Percentiles rank a stretch among this genome's conserved stretches.
Conservation (phyloP, 30 jellyfish, hydroid and myxozoan species). For the Pseudorhiza aurosa region DNA sequence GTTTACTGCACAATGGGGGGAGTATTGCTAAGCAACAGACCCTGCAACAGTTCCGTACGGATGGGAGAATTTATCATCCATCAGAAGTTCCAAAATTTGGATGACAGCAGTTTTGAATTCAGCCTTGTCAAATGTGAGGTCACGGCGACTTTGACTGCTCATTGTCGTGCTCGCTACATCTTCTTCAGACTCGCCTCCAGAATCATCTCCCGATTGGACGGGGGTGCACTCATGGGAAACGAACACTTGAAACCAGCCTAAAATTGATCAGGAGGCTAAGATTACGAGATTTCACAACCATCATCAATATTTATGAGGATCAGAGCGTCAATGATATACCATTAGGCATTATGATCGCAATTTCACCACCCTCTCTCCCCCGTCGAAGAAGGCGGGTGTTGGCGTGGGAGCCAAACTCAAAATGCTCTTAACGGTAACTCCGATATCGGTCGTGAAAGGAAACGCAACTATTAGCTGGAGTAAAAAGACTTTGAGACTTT, state of each 20-base stretch:
- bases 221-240: slow-evolving; percentile 66
- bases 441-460: no score
- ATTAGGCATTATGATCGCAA: no score
- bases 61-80: slow-evolving; percentile 95
- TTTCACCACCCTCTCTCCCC: no score
- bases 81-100: slow-evolving; percentile 74
- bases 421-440: no score
- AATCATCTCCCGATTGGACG: slow-evolving; percentile 38
- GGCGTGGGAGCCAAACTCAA: no score
- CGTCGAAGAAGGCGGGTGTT: no score
- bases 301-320: no score
- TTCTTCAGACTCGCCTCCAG: slow-evolving; percentile 78
- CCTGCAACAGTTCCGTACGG: slow-evolving; percentile 99
- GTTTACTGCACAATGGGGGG: no score
- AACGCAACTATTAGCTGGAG: no score
- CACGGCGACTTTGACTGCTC: slow-evolving; percentile 57
- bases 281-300: not conserved
- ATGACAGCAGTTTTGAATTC: slow-evolving; percentile 90
- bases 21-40: slow-evolving; percentile 84
- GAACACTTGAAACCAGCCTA: slow-evolving; percentile 90
- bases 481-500: no score
- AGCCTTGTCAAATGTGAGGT: slow-evolving; percentile 53
- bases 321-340: no score
- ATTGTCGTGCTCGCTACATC: slow-evolving; percentile 61
- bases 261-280: not conserved